Conservation (phyloP, 2,113 vertebrate species). For the Aythya baeri region DNA sequence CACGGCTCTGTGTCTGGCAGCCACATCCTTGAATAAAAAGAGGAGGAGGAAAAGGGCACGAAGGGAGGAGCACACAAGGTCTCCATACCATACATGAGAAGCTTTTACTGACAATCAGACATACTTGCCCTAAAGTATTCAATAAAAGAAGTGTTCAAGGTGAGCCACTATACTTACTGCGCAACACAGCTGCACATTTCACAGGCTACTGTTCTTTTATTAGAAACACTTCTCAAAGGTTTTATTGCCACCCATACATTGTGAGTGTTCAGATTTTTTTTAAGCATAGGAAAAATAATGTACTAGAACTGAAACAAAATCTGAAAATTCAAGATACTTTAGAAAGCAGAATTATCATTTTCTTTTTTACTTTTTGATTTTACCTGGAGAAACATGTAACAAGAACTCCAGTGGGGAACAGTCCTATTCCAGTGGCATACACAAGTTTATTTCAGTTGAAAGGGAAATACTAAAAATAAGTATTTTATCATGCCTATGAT, state of each 20-base stretch:
- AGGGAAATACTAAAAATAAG: not conserved
- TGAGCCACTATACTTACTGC: slow-evolving; percentile 6
- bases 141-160: slow-evolving; percentile 49
- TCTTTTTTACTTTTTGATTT: not conserved
- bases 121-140: slow-evolving; percentile 65
- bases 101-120: slow-evolving; percentile 72
- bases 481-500: not conserved
- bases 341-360: not conserved
- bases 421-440: not conserved
- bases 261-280: not conserved
- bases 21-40: slow-evolving; percentile 76
- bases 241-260: not conserved
- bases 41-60: slow-evolving; percentile 67
- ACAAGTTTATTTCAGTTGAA: not conserved
- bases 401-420: not conserved
- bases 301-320: not conserved
- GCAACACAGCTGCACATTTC: slow-evolving; percentile 39
- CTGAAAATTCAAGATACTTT: not conserved
- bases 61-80: slow-evolving; percentile 74
- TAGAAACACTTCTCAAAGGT: not conserved
- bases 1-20: slow-evolving; percentile 74
- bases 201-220: slow-evolving; percentile 43
- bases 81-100: slow-evolving; percentile 69
- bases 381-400: not conserved
- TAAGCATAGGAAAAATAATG: not conserved